Evolutionary conservation across 2,797 vertebrate species (phyloP), one percentile per base, ranked within the genome.

Genomic region (Alcedo atthis): DNA sequence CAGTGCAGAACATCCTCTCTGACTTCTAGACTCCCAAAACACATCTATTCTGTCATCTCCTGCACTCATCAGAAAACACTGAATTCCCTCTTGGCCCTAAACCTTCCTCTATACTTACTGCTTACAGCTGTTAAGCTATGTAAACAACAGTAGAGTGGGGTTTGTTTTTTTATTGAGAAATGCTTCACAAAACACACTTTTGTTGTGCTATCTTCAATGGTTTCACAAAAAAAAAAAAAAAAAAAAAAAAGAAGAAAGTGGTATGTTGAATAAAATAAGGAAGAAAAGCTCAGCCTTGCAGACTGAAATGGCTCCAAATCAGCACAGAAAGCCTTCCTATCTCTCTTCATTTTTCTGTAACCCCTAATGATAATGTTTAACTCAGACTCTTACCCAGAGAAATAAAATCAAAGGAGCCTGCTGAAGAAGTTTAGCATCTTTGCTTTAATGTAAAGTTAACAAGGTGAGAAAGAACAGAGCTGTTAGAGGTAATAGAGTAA

Each of bases 361-460:
- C 80, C 48, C 87, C 90, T 89, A 78, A 63, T 76, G 51, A 63
- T 48, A 45, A 88, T 7, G 30, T 83, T 87, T 82, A 66, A 66
- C 25, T 74, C 66, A 87, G 46, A n/a, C 61, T 86, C 35, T 91
- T 69, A 93, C 68, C 21, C 78, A 89, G 26, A 15, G 11, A 90
- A 90, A 86, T 61, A 67, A 93, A 86, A 92, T 37, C 49, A 90
- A 85, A 86, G 40, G 42, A 85, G 95, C 30, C 30, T 76, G n/a
- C 25, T 95, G 70, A 90, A 37, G 4, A 66, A 75, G 24, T 64
- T 83, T 73, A 40, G 22, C 66, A 33, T 45, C 17, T 69, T 35
- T 64, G 6, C 18, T 80, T 58, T 69, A 24, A 49, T 67, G 12
- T 11, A 45, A 21, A 5, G 4, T 74, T 81, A 74, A 35, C 12